phyloP scores from a whole-genome alignment of 2,113 vertebrate species.

The Falcunculus frontatus region DNA sequence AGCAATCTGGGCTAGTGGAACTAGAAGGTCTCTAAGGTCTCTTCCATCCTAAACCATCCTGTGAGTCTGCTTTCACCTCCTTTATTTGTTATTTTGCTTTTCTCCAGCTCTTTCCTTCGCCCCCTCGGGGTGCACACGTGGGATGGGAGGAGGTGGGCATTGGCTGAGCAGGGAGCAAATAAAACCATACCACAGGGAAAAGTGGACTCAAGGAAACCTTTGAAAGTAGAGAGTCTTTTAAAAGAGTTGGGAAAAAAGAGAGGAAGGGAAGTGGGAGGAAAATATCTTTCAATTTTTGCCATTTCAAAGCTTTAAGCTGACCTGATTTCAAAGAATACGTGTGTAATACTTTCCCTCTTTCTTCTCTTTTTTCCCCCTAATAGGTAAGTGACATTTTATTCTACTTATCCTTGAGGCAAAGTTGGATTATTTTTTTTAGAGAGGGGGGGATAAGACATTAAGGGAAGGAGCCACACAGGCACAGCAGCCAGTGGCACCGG shows the following conservation, averaged over 20 bases:
- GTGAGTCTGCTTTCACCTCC: background rate
- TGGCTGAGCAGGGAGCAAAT: background rate
- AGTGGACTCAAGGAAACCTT: background rate
- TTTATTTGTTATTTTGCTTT: background rate
- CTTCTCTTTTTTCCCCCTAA: constrained; percentile 23
- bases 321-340: constrained; percentile 70
- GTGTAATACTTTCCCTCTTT: constrained; percentile 54
- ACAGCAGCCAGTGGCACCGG: background rate
- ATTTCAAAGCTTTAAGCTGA: constrained; percentile 69
- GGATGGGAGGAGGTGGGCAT: background rate
- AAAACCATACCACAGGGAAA: background rate
- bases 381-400: constrained; percentile 77
- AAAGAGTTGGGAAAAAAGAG: constrained; percentile 39
- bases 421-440: constrained; percentile 37
- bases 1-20: background rate
- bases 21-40: no score
- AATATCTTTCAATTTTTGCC: constrained; percentile 48
- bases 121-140: background rate
- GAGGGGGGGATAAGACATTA: background rate
- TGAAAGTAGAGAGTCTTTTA: constrained; percentile 38
- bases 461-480: background rate
- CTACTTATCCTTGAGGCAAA: constrained; percentile 65
- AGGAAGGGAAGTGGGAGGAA: constrained; percentile 51
- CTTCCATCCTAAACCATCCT: background rate
- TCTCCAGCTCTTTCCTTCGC: background rate